These are phyloP conservation scores for Gnathonemus longibarbis DNA, from an alignment of 2,113 vertebrate genomes.

Conservation along the genomic window DNA sequence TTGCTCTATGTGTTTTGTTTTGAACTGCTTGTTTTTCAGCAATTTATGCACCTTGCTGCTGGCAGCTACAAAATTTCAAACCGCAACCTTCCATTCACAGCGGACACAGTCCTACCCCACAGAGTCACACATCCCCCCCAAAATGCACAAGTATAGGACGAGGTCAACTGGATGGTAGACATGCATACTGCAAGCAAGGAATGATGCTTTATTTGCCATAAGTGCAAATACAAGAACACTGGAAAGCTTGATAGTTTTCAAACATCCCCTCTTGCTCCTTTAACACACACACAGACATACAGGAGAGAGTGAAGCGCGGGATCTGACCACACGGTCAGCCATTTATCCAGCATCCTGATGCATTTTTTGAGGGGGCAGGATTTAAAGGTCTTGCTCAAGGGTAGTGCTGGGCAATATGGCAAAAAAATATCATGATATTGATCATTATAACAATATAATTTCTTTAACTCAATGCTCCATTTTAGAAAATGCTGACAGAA, in stretches of 20 bases:
- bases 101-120: neutral
- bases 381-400: neutral
- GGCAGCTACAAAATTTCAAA: neutral
- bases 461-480: neutral
- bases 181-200: neutral
- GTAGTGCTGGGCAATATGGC: neutral
- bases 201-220: neutral
- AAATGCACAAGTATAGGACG: neutral
- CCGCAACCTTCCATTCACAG: neutral
- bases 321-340: neutral
- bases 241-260: neutral
- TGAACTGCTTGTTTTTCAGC: neutral
- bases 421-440: neutral
- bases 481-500: neutral
- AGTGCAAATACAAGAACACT: neutral
- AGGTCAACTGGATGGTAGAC: neutral
- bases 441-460: neutral
- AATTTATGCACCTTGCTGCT: neutral
- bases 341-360: neutral
- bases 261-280: neutral
- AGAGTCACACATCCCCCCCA: neutral
- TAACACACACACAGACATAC: neutral
- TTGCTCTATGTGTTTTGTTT: neutral
- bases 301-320: neutral
- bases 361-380: neutral